These are phyloP conservation scores for Polymixis lichenea DNA, from an alignment of 2,888 invertebrate genomes.

Conservation along the genomic window DNA sequence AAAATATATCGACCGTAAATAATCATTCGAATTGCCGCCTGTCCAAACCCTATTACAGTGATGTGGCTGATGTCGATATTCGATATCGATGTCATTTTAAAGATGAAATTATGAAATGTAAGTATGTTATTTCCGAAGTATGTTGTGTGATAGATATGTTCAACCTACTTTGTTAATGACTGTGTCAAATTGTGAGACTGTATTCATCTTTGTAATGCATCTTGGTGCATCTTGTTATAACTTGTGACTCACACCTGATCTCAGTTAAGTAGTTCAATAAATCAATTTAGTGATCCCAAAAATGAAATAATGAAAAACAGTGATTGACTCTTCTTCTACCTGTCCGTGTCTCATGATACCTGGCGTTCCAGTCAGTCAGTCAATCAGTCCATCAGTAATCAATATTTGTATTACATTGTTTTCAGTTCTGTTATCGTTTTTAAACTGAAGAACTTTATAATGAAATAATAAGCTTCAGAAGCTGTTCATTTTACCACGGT, in stretches of 20 bases:
- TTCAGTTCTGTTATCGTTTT: background rate
- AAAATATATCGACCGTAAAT: constrained; percentile 89
- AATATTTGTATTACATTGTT: background rate
- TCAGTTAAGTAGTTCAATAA: background rate
- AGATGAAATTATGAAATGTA: background rate
- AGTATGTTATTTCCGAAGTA: background rate
- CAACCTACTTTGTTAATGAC: background rate
- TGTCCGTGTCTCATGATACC: no score
- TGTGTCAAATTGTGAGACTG: background rate
- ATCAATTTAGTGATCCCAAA: background rate
- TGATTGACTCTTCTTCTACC: no score
- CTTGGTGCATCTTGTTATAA: background rate
- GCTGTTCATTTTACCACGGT: no score
- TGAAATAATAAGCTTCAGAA: background rate
- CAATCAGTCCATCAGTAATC: background rate
- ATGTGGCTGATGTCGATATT: constrained; percentile 47
- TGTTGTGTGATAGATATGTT: background rate
- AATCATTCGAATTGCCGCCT: constrained; percentile 81
- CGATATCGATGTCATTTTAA: constrained; percentile 23
- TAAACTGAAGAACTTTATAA: background rate
- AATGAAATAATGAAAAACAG: no score
- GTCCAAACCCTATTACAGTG: constrained; percentile 84
- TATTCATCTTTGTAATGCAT: no score
- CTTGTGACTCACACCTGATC: background rate
- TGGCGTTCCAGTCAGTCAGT: background rate